A percentile compares a stretch with the other conserved stretches of the same genome.
These are phyloP conservation scores for Caenorhabditis macrosperma DNA, from an alignment of 2,888 invertebrate species.

Conservation along the genomic window DNA sequence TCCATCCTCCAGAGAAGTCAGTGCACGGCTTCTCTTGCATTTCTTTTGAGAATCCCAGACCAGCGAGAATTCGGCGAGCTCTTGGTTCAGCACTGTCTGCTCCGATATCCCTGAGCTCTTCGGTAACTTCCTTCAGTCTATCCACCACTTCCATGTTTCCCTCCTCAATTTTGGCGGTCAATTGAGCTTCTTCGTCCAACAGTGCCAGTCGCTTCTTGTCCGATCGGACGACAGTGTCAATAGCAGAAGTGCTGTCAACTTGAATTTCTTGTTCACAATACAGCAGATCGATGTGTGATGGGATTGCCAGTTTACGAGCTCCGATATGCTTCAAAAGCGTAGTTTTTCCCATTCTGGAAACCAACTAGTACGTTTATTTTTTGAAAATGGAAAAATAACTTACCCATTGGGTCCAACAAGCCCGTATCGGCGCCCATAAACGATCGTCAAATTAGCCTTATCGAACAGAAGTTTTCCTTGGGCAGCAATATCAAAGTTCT, in stretches of 20 bases:
- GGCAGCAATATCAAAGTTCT: slow-evolving; percentile 97
- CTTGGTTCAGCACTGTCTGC: slow-evolving; percentile 98
- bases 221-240: slow-evolving; percentile 92
- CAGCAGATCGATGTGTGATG: slow-evolving; percentile 94
- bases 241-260: slow-evolving; percentile 94
- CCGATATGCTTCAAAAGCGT: slow-evolving; percentile 94
- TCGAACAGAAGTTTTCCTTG: slow-evolving; percentile 97
- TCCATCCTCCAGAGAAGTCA: slow-evolving; percentile 90
- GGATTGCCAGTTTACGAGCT: slow-evolving; percentile 91
- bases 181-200: slow-evolving; percentile 88
- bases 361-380: slow-evolving; percentile 3
- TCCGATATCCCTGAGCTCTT: slow-evolving; percentile 94
- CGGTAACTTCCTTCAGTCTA: slow-evolving; percentile 87
- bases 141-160: slow-evolving; percentile 86
- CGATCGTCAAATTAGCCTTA: slow-evolving; percentile 94
- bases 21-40: slow-evolving; percentile 86
- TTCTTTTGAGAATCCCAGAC: slow-evolving; percentile 89
- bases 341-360: slow-evolving; percentile 93
- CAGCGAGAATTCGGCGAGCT: slow-evolving; percentile 95
- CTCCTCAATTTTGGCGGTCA: slow-evolving; percentile 86
- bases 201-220: slow-evolving; percentile 91
- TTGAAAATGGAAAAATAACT: slow-evolving; percentile 64
- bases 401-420: slow-evolving; percentile 97
- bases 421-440: slow-evolving; percentile 94
- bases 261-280: slow-evolving; percentile 99